Percentiles rank a stretch among this genome's conserved stretches.
Conservation (phyloP, 2,113 vertebrate species). For the Lipophrys pholis region DNA sequence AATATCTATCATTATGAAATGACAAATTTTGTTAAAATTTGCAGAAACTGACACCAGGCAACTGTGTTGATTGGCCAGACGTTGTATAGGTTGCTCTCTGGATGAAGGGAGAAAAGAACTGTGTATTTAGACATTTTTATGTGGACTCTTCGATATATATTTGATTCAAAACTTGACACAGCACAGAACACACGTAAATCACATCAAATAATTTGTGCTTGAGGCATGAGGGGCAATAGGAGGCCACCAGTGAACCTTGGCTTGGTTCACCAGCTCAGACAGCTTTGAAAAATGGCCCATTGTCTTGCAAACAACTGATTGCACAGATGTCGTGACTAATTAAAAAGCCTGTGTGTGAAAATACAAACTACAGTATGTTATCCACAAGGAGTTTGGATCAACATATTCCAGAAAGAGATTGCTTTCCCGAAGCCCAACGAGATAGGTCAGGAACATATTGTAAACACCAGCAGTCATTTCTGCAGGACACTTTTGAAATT, state of each 20-base stretch:
- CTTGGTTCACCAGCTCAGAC: neutral
- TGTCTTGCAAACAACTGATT: neutral
- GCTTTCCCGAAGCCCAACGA: constrained; percentile 15
- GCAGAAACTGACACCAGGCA: neutral
- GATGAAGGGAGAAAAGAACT: neutral
- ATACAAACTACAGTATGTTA: neutral
- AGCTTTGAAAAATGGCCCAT: constrained; percentile 2
- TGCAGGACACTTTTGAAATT: constrained; percentile 21
- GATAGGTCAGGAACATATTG: constrained; percentile 23
- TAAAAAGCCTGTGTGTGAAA: neutral
- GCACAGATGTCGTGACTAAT: neutral
- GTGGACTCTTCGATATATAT: neutral
- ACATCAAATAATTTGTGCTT: neutral
- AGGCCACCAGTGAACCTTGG: neutral
- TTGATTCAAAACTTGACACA: neutral
- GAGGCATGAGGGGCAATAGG: neutral
- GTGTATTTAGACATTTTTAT: neutral
- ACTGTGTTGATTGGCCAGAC: neutral
- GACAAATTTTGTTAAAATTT: neutral
- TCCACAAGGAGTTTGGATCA: constrained; percentile 27
- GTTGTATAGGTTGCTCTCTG: neutral
- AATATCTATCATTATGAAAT: too few relatives aligned
- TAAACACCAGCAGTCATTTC: constrained; percentile 40
- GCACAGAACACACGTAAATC: neutral
- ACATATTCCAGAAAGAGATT: constrained; percentile 32